Evolutionary conservation across 1,140 invertebrate species (phyloP), one percentile per base, ranked within the genome.

Genomic region (Gonatopus flavifemur): DNA sequence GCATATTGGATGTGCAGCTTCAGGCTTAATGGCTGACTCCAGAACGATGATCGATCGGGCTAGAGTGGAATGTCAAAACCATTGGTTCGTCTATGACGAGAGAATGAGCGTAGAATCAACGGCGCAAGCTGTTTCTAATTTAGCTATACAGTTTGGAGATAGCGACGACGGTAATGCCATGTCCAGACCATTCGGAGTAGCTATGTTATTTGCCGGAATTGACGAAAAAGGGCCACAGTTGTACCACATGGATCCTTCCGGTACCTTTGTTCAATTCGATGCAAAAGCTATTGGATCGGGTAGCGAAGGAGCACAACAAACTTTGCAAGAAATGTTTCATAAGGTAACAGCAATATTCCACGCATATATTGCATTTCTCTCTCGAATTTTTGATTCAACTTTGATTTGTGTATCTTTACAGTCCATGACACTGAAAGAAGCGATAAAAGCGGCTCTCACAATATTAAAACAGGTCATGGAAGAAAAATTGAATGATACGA

Each of bases 401-500:
- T 15, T 35, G 15, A 44, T 24, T 16, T 43, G 32, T 55, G 55
- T 68, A 64, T 66, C 59, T 57, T 81, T 87, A 15, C 81, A 98
- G 90, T 90, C 92, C 9, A 95, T 99, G 89, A 96, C 90, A 0
- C 74, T 99, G n/a, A 88, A 92, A 52, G 96, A 98, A 80, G 97
- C 96, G 12, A 88, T 94, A 44, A 96, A 94, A 67, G 75, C 90
- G 25, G 88, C 94, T 2, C 77, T 99, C 12, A 94, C 90, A 7
- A 99, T 98, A 67, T 77, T 99, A 2, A 99, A 99, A 70, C 96
- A 99, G 81, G 96, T 99, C 0, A 99, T 99, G 98, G 98, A 99
- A 74, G 98, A 99, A 76, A 99, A 98, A 79, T 76, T 99, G 0
- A 98, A 91, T 57, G 91, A 94, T 21, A 94, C 89, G 25, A 99